Base-by-base conservation (phyloP, 2,113 vertebrate species). In the Papio anubis region DNA sequence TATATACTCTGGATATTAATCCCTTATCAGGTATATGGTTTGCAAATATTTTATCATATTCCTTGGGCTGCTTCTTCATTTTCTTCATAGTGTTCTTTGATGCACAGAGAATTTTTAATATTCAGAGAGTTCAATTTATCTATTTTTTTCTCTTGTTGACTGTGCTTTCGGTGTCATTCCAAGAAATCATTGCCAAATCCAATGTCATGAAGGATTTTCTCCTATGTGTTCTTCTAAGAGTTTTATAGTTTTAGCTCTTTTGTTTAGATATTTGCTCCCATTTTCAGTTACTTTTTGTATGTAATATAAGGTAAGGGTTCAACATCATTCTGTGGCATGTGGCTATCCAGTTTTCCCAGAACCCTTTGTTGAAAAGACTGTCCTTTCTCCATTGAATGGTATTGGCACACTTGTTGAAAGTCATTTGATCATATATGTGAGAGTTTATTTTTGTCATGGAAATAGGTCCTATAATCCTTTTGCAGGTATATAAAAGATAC, bases 401-500 rank as follows among this genome's bases (percentile, higher is more conserved):
- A 23, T 81, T 97, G 13, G 2, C n/a, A 35, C 25, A 12, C 30
- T 86, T 68, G 27, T 17, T 96, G 64, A 66, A 94, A 97, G 78
- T 64, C 70, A 96, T 2, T 55, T 82, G 76, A 94, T 25, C 30
- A 61, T 48, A 16, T 50, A 25, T 59, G 35, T 52, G 6, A 93
- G 16, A 18, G 25, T 81, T 79, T 95, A 52, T 83, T 96, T 93
- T 68, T 94, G 35, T 92, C 61, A 64, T 6, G 32, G 64, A 90
- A 90, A 81, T 2, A 93, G 17, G 7, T 1, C 8, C 2, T 55
- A 35, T 59, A 80, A 35, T 94, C 23, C 45, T 96, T 94, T 43
- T 61, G 43, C n/a, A 93, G 23, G 16, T 30, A 55, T 68, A 11
- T 38, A 82, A 61, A 13, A 57, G 81, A 82, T 27, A 43, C 14